Evolutionary conservation across 2,888 invertebrate genomes (phyloP), one percentile per base, ranked within the genome.

Genomic region (Cataglyphis livida): DNA sequence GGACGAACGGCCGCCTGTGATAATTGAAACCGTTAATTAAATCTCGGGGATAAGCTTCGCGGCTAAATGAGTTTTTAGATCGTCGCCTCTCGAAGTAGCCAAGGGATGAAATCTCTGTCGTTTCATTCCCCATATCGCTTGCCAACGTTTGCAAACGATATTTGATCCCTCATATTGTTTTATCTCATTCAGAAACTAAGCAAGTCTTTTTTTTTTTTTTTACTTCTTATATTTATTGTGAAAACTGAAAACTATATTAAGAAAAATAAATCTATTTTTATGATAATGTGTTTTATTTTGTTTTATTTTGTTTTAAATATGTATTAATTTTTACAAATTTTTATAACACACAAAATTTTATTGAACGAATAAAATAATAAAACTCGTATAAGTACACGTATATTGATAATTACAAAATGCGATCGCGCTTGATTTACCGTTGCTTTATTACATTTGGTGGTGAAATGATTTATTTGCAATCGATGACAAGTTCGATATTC

Each of bases 11-110:
- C 59, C 41, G 66, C 25, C 32, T 66, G 74, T 85, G 84, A 90
- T 90, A 89, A 90, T 89, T 90, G 86, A 85, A 87, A 87, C 82
- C 84, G 89, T 91, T 88, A 90, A 90, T 90, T 88, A 88, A 91
- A 90, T 90, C 88, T 85, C 76, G 78, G 84, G 51, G 84, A 89
- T 88, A 89, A 89, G 89, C 85, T 88, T 88, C 83, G 75, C n/a
- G 79, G 48, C 79, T 81, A 81, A 86, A 84, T 87, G 79, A 84
- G 82, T 85, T 86, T 85, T 81, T 81, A 78, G 84, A 81, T 78
- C 57, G 62, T 32, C 70, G 76, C 28, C 73, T 54, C 61, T 54
- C 68, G 48, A 68, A 66, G 59, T 78, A 71, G 57, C 62, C 51
- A 51, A 28, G 48, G 61, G 44, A 75, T 79, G 68, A 73, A 79